Percentiles rank a stretch among this genome's conserved stretches.
Evolutionary conservation across 2,113 vertebrate genomes (phyloP).

Genomic region (Clarias macrocephalus): DNA sequence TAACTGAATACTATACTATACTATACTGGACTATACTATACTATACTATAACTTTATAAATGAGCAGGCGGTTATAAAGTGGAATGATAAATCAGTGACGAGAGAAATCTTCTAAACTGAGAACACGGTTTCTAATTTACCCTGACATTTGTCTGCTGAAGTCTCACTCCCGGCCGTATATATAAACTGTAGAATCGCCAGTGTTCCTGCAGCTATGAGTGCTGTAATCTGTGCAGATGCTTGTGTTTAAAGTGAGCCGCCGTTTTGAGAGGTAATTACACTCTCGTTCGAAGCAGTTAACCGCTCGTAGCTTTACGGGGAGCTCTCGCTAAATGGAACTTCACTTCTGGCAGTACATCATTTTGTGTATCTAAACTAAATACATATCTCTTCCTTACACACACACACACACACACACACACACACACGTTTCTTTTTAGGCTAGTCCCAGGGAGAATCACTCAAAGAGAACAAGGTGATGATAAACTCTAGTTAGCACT

Average conservation of each 20-base stretch:
- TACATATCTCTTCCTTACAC: background rate
- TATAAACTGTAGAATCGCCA: conserved; percentile 29
- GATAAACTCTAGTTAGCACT: conserved; percentile 58
- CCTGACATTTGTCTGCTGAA: conserved; percentile 22
- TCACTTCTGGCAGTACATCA: conserved; percentile 21
- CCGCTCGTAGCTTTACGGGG: conserved; percentile 20
- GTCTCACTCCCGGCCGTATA: conserved; percentile 6
- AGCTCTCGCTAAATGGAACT: conserved; percentile 35
- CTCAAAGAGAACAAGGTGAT: conserved; percentile 58
- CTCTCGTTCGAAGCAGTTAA: conserved; percentile 47
- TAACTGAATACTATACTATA: too few species aligned
- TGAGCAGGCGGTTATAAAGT: background rate
- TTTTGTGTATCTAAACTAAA: conserved; percentile 16
- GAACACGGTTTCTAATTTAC: conserved; percentile 14
- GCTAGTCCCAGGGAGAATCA: conserved; percentile 28
- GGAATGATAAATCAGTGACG: background rate
- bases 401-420: conserved; percentile 16
- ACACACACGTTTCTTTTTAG: background rate
- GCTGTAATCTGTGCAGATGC: conserved; percentile 42
- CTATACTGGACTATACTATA: too few species aligned
- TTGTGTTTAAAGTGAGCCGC: conserved; percentile 42
- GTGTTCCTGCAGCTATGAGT: conserved; percentile 20
- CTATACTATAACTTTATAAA: too few species aligned
- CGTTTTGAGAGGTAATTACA: conserved; percentile 46
- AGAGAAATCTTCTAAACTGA: background rate